Conservation (phyloP, 2,888 invertebrate genomes). For the Lasioglossum zephyrum region DNA sequence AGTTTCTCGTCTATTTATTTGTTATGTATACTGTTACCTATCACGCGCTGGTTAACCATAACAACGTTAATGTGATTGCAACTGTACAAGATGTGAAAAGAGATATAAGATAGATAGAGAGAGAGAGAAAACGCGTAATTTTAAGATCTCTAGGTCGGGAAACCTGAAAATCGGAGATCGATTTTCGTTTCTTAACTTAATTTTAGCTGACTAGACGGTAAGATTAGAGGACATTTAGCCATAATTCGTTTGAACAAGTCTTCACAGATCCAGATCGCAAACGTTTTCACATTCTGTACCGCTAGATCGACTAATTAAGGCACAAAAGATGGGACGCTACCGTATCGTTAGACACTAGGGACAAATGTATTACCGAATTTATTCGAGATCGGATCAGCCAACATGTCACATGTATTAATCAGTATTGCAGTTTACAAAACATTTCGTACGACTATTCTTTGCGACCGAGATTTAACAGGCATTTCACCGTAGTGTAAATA, state of each 20-base stretch:
- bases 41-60: constrained; percentile 33
- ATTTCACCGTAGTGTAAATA: constrained; percentile 36
- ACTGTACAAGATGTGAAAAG: constrained; percentile 10
- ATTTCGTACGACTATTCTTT: constrained; percentile 49
- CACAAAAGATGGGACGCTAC: constrained; percentile 16
- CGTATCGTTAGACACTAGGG: constrained; percentile 29
- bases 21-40: constrained; percentile 23
- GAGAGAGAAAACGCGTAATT: not conserved
- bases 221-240: not conserved
- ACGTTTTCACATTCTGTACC: not conserved
- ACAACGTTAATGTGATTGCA: constrained; percentile 9
- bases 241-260: constrained; percentile 2
- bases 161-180: not conserved
- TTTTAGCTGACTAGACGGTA: constrained; percentile 2
- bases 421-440: constrained; percentile 48
- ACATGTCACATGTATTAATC: constrained; percentile 39
- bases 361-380: constrained; percentile 34
- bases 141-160: not conserved
- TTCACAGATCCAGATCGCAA: not conserved
- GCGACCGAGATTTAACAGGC: constrained; percentile 17
- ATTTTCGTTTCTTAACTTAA: constrained; percentile 14
- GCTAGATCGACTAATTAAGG: constrained; percentile 23
- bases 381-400: constrained; percentile 41
- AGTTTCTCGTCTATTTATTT: constrained; percentile 14
- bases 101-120: not conserved